Evolutionary conservation across 92 coral and sea anemone genomes (phyloP), one percentile per base, ranked within the genome.

Genomic region (Actinernus sp.): DNA sequence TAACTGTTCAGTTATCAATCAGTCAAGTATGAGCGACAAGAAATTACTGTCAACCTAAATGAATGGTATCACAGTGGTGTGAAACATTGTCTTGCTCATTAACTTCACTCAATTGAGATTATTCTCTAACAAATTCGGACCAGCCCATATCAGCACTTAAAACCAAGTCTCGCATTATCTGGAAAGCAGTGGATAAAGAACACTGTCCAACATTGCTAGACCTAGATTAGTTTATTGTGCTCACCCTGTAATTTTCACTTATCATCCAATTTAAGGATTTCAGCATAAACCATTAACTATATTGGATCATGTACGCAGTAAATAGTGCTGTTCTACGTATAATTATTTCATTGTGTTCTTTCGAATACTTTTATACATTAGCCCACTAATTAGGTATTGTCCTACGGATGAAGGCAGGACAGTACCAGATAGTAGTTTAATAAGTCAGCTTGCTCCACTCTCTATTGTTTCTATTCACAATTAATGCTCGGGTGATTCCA

Each of bases 211-310:
- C 6, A 34, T 34, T 34, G 41, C 61, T 31, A 37, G 31, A 11
- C n/a, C 69, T 48, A 75, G 65, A 55, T 53, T 67, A 39, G 65
- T n/a, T 55, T 48, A 57, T 78, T 71, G 79, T 84, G 31, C 56
- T 55, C 63, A 39, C 28, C 76, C 76, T 71, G 61, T 73, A 58
- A 78, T 73, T 84, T 53, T n/a, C 61, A 34, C 50, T 41, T 36
- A 41, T 68, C 17, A 16, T 21, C 27, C 48, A 51, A 54, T 37
- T 36, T 55, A 21, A 31, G 8, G 41, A 65, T 26, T 68, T 68
- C 63, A 31, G 24, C 26, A 17, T 23, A 4, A 20, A 4, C 75
- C 63, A 68, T 68, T 68, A 68, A 26, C 16, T 30, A 39, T 68
- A 68, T 53, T 54, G 66, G 31, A 34, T 14, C 8, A 14, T 6